Evolutionary conservation across 2,113 vertebrate species (phyloP), one percentile per base, ranked within the genome.

Genomic region (Otus sunia): DNA sequence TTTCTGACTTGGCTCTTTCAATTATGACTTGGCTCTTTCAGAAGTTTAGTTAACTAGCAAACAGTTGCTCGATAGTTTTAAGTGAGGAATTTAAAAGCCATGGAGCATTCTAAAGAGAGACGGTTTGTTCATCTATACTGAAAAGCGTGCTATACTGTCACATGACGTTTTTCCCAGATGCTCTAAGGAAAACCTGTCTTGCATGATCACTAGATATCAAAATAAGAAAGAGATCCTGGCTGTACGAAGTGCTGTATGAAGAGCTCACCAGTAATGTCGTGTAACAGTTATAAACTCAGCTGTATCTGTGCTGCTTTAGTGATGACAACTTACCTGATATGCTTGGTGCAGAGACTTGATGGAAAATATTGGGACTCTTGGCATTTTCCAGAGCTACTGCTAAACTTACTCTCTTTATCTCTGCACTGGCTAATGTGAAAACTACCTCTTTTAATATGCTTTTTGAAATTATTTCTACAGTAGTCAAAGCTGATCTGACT

Each of bases 311-410:
- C 47, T 43, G 52, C 50, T 37, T 34, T n/a, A 36, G 20, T 23
- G 53, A 25, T n/a, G 23, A 11, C 25, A n/a, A 34, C 17, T 60
- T 27, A 3, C 1, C 37, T 59, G 27, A 5, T 43, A 0, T 6
- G 3, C 2, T 5, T 69, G 39, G 4, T 60, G 34, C 26, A 66
- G 30, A 47, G 34, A 12, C 20, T 26, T 68, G 32, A 34, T 73
- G 21, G 41, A 18, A 23, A 11, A 10, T 29, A 27, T 49, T 72
- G 36, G 26, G 1, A 12, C 20, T n/a, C n/a, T n/a, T n/a, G n/a
- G n/a, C n/a, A n/a, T n/a, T n/a, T n/a, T n/a, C n/a, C n/a, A n/a
- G n/a, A n/a, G n/a, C n/a, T n/a, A n/a, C n/a, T n/a, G n/a, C n/a
- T n/a, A n/a, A n/a, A n/a, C 12, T 45, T 53, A 26, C 9, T 69